phyloP scores from a whole-genome alignment of 1,140 invertebrate genomes.

The Dendroctonus ponderosae region DNA sequence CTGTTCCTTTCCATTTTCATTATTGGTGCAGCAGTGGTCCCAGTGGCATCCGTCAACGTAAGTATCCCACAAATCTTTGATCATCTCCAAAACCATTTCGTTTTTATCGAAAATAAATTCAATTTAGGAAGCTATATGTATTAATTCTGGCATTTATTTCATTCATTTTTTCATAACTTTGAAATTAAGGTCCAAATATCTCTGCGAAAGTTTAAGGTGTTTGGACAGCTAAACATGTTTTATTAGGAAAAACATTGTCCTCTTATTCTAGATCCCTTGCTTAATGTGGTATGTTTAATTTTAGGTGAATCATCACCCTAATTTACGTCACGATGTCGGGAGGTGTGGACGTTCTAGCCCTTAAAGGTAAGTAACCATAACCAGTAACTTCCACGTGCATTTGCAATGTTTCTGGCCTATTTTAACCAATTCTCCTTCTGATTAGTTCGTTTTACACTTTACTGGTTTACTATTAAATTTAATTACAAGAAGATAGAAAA shows the following conservation, averaged over 20 bases:
- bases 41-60: slow-evolving; percentile 72
- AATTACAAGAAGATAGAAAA: slow-evolving; percentile 8
- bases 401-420: neutral
- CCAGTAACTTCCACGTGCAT: neutral
- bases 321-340: slow-evolving; percentile 89
- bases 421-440: neutral
- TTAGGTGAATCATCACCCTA: slow-evolving; percentile 57
- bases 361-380: slow-evolving; percentile 58
- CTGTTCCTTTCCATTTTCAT: no score
- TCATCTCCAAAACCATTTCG: slow-evolving; percentile 43
- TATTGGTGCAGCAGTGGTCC: no score
- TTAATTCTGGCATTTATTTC: slow-evolving; percentile 2
- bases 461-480: neutral
- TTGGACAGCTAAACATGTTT: neutral
- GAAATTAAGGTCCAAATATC: slow-evolving; percentile 16
- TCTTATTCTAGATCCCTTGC: neutral
- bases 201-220: slow-evolving; percentile 15
- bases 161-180: slow-evolving; percentile 4
- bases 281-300: slow-evolving; percentile 13
- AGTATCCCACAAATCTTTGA: slow-evolving; percentile 52
- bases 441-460: neutral
- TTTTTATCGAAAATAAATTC: slow-evolving; percentile 10
- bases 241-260: neutral
- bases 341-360: slow-evolving; percentile 78
- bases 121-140: neutral